These are phyloP conservation scores for Incurvaria masculella DNA, from an alignment of 2,888 invertebrate genomes.

Conservation along the genomic window DNA sequence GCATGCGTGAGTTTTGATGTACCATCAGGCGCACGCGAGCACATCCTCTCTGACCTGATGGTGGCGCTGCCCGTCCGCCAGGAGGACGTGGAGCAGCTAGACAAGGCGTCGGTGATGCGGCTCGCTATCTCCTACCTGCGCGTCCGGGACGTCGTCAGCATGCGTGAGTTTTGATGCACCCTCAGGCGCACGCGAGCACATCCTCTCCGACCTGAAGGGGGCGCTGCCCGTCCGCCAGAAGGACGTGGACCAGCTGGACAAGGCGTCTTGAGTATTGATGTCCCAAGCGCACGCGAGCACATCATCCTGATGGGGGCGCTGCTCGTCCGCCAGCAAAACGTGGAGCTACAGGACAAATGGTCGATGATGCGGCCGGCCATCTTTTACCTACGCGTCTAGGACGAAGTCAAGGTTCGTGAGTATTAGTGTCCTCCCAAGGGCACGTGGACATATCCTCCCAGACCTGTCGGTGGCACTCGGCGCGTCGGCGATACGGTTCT, in stretches of 20 bases:
- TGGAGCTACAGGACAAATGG: too few species aligned
- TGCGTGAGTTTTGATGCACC: constrained; percentile 66
- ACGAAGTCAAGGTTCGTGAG: constrained; percentile 76
- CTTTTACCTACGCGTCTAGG: constrained; percentile 78
- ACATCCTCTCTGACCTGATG: constrained; percentile 88
- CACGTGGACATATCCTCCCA: too few species aligned
- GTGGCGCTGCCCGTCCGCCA: constrained; percentile 74
- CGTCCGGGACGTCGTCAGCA: constrained; percentile 73
- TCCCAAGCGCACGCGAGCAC: too few species aligned
- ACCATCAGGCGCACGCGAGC: too few species aligned
- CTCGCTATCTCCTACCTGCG: constrained; percentile 87
- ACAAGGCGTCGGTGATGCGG: constrained; percentile 97
- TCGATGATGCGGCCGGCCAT: constrained; percentile 94
- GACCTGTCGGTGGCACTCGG: too few species aligned
- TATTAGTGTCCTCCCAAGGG: too few species aligned
- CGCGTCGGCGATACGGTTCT: too few species aligned
- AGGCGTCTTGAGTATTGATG: too few species aligned
- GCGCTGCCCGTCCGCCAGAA: constrained; percentile 76
- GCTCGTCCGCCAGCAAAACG: too few species aligned
- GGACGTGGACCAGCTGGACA: constrained; percentile 85
- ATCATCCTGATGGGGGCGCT: too few species aligned
- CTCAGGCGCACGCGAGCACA: too few species aligned
- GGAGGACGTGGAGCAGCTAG: constrained; percentile 79
- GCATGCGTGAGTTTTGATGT: constrained; percentile 64
- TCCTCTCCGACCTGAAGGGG: constrained; percentile 83